Evolutionary conservation across 2,888 invertebrate genomes (phyloP), one percentile per base, ranked within the genome.

Genomic region (Margaritifera margaritifera): DNA sequence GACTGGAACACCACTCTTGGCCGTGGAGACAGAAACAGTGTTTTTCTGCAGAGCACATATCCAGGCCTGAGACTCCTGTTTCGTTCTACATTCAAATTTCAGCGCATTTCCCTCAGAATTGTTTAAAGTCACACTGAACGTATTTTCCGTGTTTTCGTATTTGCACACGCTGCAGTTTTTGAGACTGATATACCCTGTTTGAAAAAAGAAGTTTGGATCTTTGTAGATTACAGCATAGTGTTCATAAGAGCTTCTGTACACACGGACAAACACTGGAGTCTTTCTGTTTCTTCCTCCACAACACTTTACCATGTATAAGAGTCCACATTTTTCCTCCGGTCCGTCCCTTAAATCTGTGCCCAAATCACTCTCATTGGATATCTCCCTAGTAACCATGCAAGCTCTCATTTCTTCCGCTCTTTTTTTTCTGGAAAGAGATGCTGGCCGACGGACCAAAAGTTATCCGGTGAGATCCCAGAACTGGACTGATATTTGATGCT

Each of bases 161-260:
- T 61, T 69, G 20, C 61, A 71, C 24, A 82, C 80, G 18, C 68
- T 68, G 61, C 81, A 83, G 64, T 82, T 77, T 69, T 82, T 81
- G 65, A 84, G 64, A 66, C 76, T 82, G n/a, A 84, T 76, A 66
- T 74, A 84, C 5, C 81, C 80, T 15, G 77, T 73, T 53, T 79
- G 77, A 54, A 78, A 71, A 24, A 77, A 75, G 65, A 75, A 80
- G 60, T 75, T 76, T 55, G 77, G 72, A 66, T 84, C 83, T 64
- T 78, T 81, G 73, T 79, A 80, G 24, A 84, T 65, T 4, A 84
- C 79, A 8, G 78, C 81, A 62, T 79, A 84, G 66, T 84, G 84
- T 73, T 83, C 84, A 67, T 80, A 84, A 60, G 75, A 77, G 68
- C 77, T 84, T 59, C 78, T 71, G 75, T 84, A 81, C 55, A 83